Conservation (phyloP, 2,888 invertebrate genomes). For the Leptinotarsa juncta region DNA sequence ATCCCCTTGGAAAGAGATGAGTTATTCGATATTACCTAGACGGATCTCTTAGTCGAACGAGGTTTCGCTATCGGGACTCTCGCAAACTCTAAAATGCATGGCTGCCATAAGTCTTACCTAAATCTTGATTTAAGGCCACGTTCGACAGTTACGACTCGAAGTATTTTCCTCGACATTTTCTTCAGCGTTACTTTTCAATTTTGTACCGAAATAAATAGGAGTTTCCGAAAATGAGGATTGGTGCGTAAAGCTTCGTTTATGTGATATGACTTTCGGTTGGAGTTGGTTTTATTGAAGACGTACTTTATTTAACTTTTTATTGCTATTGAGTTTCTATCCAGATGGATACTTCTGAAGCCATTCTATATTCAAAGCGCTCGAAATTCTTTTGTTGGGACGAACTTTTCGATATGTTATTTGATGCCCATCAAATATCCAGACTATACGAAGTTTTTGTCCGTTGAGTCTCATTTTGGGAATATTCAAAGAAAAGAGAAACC, state of each 20-base stretch:
- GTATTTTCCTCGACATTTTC: background rate
- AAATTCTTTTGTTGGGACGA: too few species aligned
- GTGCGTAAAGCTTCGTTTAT: background rate
- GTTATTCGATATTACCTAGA: slow-evolving; percentile 5
- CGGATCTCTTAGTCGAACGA: slow-evolving; percentile 6
- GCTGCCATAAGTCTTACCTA: slow-evolving; percentile 15
- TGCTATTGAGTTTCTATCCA: background rate
- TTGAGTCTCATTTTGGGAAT: too few species aligned
- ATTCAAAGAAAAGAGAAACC: too few species aligned
- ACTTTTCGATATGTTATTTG: too few species aligned
- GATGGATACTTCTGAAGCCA: background rate
- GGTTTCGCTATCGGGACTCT: background rate
- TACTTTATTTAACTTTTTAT: background rate
- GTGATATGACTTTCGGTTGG: background rate
- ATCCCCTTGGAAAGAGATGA: slow-evolving; percentile 8
- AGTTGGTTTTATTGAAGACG: background rate
- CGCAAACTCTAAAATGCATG: slow-evolving; percentile 1
- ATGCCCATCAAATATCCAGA: too few species aligned
- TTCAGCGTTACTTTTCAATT: slow-evolving; percentile 10
- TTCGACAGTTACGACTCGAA: slow-evolving; percentile 16
- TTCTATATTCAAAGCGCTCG: background rate
- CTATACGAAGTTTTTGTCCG: too few species aligned
- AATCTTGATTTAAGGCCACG: slow-evolving; percentile 18
- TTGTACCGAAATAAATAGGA: background rate
- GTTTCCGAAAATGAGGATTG: slow-evolving; percentile 1